These are phyloP conservation scores for Tetragnatha versicolor DNA, from an alignment of 1,140 invertebrate species.

Conservation along the genomic window DNA sequence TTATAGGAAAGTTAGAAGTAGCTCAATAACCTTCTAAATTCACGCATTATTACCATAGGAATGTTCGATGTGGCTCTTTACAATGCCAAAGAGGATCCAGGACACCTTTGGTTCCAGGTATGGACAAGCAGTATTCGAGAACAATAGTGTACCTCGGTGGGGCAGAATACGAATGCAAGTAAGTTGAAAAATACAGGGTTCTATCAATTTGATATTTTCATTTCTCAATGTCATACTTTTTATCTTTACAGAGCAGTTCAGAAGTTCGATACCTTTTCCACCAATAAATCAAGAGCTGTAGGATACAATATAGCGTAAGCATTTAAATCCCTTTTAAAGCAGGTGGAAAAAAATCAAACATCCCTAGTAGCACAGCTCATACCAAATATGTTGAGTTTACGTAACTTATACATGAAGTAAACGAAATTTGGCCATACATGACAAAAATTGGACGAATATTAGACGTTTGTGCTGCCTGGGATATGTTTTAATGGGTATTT, in stretches of 20 bases:
- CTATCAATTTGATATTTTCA: too few relatives aligned
- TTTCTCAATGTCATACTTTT: not conserved
- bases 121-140: constrained; percentile 81
- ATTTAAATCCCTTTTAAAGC: not conserved
- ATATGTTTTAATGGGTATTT: not conserved
- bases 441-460: not conserved
- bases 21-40: too few relatives aligned
- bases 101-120: constrained; percentile 76
- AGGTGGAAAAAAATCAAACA: not conserved
- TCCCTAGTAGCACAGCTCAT: not conserved
- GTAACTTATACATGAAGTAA: not conserved
- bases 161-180: constrained; percentile 87
- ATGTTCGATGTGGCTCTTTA: constrained; percentile 86
- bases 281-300: constrained; percentile 43
- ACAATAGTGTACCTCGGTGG: constrained; percentile 87
- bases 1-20: too few relatives aligned
- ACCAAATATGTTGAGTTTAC: not conserved
- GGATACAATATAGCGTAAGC: constrained; percentile 50
- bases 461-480: not conserved
- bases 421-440: too few relatives aligned
- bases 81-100: constrained; percentile 87
- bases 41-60: too few relatives aligned
- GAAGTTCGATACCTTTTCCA: constrained; percentile 47
- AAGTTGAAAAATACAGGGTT: too few relatives aligned
- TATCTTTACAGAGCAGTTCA: constrained; percentile 44